Evolutionary conservation across 2,113 vertebrate species (phyloP).

Genomic region (Ctenodactylus gundi): DNA sequence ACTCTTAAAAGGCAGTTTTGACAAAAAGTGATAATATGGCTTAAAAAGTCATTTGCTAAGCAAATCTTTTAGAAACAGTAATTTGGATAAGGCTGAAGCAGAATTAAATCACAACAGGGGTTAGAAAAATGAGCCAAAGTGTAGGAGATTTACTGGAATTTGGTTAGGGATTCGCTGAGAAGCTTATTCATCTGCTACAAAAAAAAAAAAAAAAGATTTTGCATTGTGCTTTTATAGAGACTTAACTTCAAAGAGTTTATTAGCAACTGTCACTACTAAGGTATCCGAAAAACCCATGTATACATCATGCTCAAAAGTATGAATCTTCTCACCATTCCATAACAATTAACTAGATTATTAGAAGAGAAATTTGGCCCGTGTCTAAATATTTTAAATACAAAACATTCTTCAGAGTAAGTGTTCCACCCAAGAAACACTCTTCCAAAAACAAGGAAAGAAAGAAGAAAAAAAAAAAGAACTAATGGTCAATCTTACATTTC

Average conservation of each 20-base stretch:
- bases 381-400: conserved; percentile 54
- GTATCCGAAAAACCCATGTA: conserved; percentile 45
- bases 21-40: conserved; percentile 56
- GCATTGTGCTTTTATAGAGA: conserved; percentile 58
- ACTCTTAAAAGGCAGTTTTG: conserved; percentile 51
- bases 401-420: conserved; percentile 32
- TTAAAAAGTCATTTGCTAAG: conserved; percentile 69
- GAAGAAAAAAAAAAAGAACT: not conserved
- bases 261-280: conserved; percentile 53
- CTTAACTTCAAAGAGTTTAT: conserved; percentile 72
- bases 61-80: conserved; percentile 64
- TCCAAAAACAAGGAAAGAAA: too few species aligned
- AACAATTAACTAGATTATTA: conserved; percentile 34
- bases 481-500: not conserved
- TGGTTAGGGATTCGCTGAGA: conserved; percentile 71
- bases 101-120: conserved; percentile 74
- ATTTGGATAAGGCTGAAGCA: conserved; percentile 63
- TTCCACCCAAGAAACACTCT: not conserved
- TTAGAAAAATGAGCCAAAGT: conserved; percentile 67
- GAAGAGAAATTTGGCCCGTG: conserved; percentile 31
- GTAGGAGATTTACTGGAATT: conserved; percentile 77
- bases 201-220: conserved; percentile 63
- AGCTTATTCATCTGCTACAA: conserved; percentile 73
- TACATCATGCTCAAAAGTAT: conserved; percentile 9
- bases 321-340: conserved; percentile 6